Percentiles rank a stretch among this genome's conserved stretches.
These are phyloP conservation scores for Pseudoatta argentina DNA, from an alignment of 1,140 invertebrate species.

Conservation along the genomic window DNA sequence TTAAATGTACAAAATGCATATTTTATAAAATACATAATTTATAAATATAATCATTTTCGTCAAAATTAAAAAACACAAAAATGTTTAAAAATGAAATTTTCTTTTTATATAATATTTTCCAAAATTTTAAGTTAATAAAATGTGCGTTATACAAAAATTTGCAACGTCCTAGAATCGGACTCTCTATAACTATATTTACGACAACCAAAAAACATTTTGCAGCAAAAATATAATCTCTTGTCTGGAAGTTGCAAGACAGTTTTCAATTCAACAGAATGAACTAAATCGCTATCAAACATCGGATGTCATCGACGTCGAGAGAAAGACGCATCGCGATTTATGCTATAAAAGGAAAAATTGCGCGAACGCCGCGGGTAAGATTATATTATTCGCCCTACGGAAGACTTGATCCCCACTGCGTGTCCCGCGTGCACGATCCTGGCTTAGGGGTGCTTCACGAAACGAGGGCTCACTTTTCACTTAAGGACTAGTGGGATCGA, in stretches of 20 bases:
- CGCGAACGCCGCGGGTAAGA: conserved; percentile 59
- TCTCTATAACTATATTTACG: neutral
- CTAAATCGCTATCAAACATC: conserved; percentile 17
- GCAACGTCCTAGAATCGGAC: neutral
- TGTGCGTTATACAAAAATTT: neutral
- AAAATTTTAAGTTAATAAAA: conserved; percentile 7
- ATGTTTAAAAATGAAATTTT: neutral
- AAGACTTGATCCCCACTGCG: conserved; percentile 65
- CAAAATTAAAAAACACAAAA: conserved; percentile 2
- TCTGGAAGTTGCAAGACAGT: neutral
- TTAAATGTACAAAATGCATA: neutral
- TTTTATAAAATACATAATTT: neutral
- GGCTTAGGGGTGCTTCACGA: conserved; percentile 66
- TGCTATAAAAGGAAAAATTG: conserved; percentile 58
- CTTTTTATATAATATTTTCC: neutral
- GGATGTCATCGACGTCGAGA: neutral
- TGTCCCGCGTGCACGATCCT: conserved; percentile 70
- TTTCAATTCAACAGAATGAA: conserved; percentile 9
- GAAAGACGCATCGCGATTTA: neutral
- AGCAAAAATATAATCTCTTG: conserved; percentile 2
- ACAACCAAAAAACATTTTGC: neutral
- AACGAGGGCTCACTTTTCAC: conserved; percentile 78
- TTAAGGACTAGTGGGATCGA: conserved; percentile 69
- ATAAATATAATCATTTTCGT: neutral
- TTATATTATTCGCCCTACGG: conserved; percentile 73